phyloP scores from a whole-genome alignment of 2,797 vertebrate species.

The Tapera naevia region DNA sequence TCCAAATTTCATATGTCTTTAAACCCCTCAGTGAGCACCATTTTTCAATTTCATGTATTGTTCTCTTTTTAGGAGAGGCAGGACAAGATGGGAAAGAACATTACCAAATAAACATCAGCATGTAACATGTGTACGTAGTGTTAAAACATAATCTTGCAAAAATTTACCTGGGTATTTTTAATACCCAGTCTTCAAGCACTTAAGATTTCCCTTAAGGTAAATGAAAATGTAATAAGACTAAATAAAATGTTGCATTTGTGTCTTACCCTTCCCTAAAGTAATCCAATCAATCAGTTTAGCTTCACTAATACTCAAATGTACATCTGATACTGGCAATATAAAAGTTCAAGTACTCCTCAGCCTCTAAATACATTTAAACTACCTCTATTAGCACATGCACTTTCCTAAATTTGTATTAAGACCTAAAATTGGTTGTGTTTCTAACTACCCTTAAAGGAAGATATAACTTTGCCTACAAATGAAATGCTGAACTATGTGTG shows the following conservation, averaged over 20 bases:
- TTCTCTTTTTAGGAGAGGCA: slow-evolving; percentile 61
- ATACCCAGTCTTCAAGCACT: slow-evolving; percentile 24
- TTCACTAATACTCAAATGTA: slow-evolving; percentile 65
- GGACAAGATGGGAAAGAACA: slow-evolving; percentile 42
- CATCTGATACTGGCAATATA: slow-evolving; percentile 36
- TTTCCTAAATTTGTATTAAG: slow-evolving; percentile 55
- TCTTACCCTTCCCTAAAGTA: slow-evolving; percentile 54
- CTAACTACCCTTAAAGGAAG: slow-evolving; percentile 30
- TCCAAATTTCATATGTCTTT: slow-evolving; percentile 81
- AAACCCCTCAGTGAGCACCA: slow-evolving; percentile 78
- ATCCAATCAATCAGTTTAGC: slow-evolving; percentile 70
- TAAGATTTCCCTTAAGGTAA: slow-evolving; percentile 55
- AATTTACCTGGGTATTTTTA: slow-evolving; percentile 49
- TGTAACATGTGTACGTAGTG: slow-evolving; percentile 45
- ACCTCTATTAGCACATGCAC: slow-evolving; percentile 39
- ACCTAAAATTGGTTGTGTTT: slow-evolving; percentile 44
- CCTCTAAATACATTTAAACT: slow-evolving; percentile 50
- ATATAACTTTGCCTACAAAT: slow-evolving; percentile 34
- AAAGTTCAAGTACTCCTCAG: slow-evolving; percentile 54
- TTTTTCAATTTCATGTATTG: slow-evolving; percentile 79
- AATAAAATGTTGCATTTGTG: slow-evolving; percentile 59
- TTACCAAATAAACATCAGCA: slow-evolving; percentile 46
- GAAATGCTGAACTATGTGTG: background rate
- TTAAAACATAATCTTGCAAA: slow-evolving; percentile 39
- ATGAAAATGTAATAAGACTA: slow-evolving; percentile 56